These are phyloP conservation scores for Caenorhabditis uteleia DNA, from an alignment of 2,888 invertebrate genomes.

Conservation along the genomic window DNA sequence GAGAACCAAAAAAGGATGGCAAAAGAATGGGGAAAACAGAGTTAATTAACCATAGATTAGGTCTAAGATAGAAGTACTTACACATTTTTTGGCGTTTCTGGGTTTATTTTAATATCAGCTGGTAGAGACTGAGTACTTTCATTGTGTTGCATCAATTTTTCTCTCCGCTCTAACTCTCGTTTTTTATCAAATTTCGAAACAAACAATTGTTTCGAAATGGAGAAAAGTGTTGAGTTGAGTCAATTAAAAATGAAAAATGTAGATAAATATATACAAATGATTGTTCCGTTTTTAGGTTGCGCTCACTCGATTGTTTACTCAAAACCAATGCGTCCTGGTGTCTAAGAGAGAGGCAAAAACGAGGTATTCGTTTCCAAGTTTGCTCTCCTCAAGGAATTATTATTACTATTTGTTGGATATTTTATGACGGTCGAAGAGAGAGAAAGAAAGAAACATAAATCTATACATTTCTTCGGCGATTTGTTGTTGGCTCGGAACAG, in stretches of 20 bases:
- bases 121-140: constrained; percentile 36
- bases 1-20: no score
- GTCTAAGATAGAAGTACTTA: constrained; percentile 24
- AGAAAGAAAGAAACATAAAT: no score
- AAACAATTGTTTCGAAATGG: neutral
- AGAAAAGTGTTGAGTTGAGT: neutral
- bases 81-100: constrained; percentile 8
- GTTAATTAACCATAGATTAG: neutral
- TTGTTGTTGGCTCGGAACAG: constrained; percentile 29
- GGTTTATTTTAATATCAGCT: constrained; percentile 23
- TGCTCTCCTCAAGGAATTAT: no score
- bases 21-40: neutral
- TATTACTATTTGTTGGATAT: no score
- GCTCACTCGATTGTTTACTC: neutral
- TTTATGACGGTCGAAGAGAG: no score
- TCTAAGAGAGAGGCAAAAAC: no score
- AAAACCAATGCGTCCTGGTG: no score
- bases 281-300: neutral
- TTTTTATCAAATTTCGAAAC: neutral
- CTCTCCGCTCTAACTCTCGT: neutral
- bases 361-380: no score
- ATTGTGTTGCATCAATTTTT: constrained; percentile 13
- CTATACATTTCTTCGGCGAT: constrained; percentile 34
- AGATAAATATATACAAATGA: neutral
- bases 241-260: neutral